Conservation (phyloP, 2,797 vertebrate genomes). For the Phataginus tricuspis region DNA sequence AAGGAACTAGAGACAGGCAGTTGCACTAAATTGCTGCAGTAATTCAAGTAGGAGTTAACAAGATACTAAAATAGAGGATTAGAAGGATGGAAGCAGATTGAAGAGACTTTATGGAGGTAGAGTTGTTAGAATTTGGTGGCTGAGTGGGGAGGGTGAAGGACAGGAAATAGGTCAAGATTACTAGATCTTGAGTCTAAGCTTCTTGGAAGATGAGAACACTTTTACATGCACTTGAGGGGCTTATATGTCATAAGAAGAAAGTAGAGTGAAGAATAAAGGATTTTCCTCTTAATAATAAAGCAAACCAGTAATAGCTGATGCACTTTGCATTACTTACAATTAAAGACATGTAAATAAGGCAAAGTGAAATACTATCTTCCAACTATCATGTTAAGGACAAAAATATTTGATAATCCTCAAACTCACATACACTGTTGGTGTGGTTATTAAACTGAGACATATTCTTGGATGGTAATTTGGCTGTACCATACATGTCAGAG, state of each 20-base stretch:
- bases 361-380: constrained; percentile 2
- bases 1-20: neutral
- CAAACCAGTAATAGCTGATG: neutral
- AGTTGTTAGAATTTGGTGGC: constrained; percentile 23
- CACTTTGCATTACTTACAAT: neutral
- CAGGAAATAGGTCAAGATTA: neutral
- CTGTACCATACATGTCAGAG: neutral
- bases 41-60: neutral
- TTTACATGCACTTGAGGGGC: neutral
- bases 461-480: constrained; percentile 1
- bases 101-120: neutral
- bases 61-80: neutral
- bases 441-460: constrained; percentile 34
- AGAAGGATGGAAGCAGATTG: neutral
- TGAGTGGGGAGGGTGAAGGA: neutral
- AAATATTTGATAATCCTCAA: constrained; percentile 18
- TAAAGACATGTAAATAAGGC: constrained; percentile 16
- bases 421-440: neutral
- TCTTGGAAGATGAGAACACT: neutral
- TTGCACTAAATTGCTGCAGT: neutral
- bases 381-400: constrained; percentile 1
- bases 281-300: neutral
- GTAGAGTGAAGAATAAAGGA: constrained; percentile 25
- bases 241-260: neutral
- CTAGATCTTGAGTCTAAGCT: neutral